Conservation (phyloP, 2,113 vertebrate genomes). For the Rhinolophus ferrumequinum region DNA sequence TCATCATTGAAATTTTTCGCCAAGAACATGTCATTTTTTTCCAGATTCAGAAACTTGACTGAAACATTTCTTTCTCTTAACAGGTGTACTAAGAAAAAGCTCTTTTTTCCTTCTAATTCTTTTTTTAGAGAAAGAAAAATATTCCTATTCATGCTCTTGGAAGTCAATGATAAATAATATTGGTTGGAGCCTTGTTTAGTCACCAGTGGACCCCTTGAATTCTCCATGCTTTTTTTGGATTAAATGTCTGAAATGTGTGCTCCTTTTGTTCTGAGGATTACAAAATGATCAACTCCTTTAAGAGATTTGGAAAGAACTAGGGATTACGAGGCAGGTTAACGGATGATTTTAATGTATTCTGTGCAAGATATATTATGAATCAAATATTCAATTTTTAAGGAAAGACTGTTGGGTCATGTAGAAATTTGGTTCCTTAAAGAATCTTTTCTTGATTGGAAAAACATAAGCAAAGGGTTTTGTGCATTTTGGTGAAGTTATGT, state of each 20-base stretch:
- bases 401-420: neutral
- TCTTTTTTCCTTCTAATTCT: neutral
- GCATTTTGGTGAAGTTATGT: neutral
- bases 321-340: neutral
- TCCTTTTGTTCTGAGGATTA: neutral
- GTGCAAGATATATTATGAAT: neutral
- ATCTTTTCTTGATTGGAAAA: neutral
- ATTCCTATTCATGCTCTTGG: neutral
- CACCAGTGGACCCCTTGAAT: neutral
- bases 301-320: neutral
- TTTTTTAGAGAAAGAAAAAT: neutral
- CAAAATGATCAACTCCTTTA: neutral
- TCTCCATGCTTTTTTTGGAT: neutral
- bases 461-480: neutral
- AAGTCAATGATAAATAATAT: neutral
- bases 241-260: neutral
- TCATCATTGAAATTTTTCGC: neutral
- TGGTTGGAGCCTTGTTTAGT: neutral
- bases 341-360: neutral
- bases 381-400: constrained; percentile 5
- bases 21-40: neutral
- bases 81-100: neutral
- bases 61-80: neutral
- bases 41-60: neutral
- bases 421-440: neutral